Percentiles rank a stretch among this genome's conserved stretches.
Evolutionary conservation across 2,888 invertebrate species (phyloP).

Genomic region (Macaria liturata): DNA sequence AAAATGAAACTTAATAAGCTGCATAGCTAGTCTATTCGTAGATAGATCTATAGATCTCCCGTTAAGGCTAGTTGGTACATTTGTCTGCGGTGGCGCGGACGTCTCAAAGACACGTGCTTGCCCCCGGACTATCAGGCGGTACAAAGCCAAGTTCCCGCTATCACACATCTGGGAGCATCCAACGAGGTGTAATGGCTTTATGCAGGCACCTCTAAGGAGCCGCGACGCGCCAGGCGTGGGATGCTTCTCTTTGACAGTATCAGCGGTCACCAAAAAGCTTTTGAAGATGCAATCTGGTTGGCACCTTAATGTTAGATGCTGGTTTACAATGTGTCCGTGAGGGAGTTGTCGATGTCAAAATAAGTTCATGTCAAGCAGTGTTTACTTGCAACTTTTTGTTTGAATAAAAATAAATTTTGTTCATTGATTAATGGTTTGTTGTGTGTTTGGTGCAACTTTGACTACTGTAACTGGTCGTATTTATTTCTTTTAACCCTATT

Average conservation of each 20-base stretch:
- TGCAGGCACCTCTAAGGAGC: conserved; percentile 76
- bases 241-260: conserved; percentile 65
- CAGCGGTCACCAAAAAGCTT: conserved; percentile 58
- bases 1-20: conserved; percentile 34
- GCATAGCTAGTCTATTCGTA: conserved; percentile 46
- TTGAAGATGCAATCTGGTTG: conserved; percentile 44
- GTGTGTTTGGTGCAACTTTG: no score
- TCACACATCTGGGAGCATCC: conserved; percentile 63
- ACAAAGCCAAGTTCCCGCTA: conserved; percentile 63
- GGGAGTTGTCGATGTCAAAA: no score
- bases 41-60: conserved; percentile 42
- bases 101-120: conserved; percentile 77
- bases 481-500: no score
- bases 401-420: no score
- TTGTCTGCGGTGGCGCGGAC: conserved; percentile 63
- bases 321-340: background rate
- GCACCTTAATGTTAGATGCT: background rate
- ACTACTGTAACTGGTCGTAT: no score
- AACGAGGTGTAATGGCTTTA: conserved; percentile 73
- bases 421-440: no score
- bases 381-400: no score
- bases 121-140: conserved; percentile 62
- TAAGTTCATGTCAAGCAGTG: no score
- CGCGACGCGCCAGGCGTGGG: conserved; percentile 68
- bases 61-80: conserved; percentile 67